Evolutionary conservation across 37 sponge, comb jelly and placozoan genomes (phyloP), one percentile per base, ranked within the genome.

Genomic region (Bolinopsis microptera): DNA sequence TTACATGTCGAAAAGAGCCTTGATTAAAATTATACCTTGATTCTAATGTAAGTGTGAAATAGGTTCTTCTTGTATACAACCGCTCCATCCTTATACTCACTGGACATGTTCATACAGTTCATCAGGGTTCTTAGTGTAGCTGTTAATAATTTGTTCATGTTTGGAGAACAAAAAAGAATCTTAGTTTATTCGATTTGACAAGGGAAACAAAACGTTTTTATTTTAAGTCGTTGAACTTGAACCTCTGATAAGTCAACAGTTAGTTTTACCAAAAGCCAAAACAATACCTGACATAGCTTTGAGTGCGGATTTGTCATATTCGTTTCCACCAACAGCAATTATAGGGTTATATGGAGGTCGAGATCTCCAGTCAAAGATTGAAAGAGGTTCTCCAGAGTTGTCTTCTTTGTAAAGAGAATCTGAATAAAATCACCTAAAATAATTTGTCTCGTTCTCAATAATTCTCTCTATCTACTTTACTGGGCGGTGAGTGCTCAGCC

Each of bases 361-460:
- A 32, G 32, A 77, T 35, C 80, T 77, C 80, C 80, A 77, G 37
- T 77, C 80, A 34, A 77, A 77, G 3, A 77, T 77, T 35, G 80
- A 77, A 35, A 32, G 18, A 77, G 80, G 36, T 34, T 77, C 33
- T 13, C 80, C 80, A 1, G 27, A 27, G 80, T 35, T 32, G 37
- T 77, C 80, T 32, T 77, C 80, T 13, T 27, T 32, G 32, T 77
- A 77, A 0, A 77, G 32, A 1, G 80, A 77, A 77, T 77, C 80
- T 77, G 34, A 5, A 34, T 5, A 48, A 48, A 48, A n/a, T n/a
- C n/a, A n/a, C n/a, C n/a, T n/a, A n/a, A n/a, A n/a, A n/a, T n/a
- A 48, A 48, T 48, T 48, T 48, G 61, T 48, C 61, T 5, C 61
- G 61, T n/a, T n/a, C n/a, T n/a, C n/a, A n/a, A n/a, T n/a, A n/a